Percentiles rank a stretch among this genome's conserved stretches.
These are phyloP conservation scores for Spodoptera picta DNA, from an alignment of 2,888 invertebrate species.

Conservation along the genomic window DNA sequence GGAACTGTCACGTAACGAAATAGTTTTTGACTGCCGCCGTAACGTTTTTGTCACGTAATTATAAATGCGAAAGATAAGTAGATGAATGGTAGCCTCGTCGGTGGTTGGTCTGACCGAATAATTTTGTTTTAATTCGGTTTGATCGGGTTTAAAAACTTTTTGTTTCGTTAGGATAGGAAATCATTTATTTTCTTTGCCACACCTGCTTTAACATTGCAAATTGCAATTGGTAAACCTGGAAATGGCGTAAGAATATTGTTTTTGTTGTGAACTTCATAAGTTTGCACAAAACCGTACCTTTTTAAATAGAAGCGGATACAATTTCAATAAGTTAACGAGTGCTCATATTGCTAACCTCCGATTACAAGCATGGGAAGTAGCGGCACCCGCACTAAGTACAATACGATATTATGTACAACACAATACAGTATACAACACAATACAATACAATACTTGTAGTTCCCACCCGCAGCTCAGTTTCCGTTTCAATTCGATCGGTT, in stretches of 20 bases:
- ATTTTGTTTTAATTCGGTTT: no score
- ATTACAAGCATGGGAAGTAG: constrained; percentile 39
- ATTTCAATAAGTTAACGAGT: background rate
- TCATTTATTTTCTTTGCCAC: no score
- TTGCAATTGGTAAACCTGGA: constrained; percentile 18
- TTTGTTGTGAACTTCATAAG: background rate
- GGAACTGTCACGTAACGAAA: constrained; percentile 29
- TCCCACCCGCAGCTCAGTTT: constrained; percentile 40
- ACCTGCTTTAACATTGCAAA: no score
- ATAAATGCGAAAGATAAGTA: background rate
- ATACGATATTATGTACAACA: constrained; percentile 14
- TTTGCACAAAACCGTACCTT: no score
- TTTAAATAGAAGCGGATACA: background rate
- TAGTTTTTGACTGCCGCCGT: background rate
- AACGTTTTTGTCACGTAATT: constrained; percentile 29
- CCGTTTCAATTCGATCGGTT: constrained; percentile 47
- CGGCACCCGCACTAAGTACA: constrained; percentile 29
- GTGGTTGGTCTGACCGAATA: no score
- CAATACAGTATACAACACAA: constrained; percentile 15
- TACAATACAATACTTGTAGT: constrained; percentile 4
- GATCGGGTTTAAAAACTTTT: no score
- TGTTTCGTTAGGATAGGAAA: no score
- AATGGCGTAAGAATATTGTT: constrained; percentile 4
- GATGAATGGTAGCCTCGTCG: no score
- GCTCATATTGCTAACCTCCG: background rate